Base-by-base conservation (phyloP, 2,888 invertebrate species). In the Hybos culiciformis region DNA sequence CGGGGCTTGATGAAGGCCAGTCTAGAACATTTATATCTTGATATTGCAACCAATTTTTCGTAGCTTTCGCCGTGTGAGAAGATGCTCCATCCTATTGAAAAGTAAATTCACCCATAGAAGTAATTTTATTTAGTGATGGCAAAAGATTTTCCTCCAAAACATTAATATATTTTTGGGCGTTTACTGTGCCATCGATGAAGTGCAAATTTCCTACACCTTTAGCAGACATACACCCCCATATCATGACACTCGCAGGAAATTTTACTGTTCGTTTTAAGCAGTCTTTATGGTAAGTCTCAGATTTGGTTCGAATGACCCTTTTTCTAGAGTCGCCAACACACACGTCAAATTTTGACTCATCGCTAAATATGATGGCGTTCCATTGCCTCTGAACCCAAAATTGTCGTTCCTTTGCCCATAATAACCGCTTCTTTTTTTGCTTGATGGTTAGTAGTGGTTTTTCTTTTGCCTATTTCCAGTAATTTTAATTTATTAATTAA, bases 201-300 rank as follows among this genome's bases (percentile, higher is more conserved):
- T n/a, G n/a, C n/a, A 29, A 4, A 29, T 29, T 29, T n/a, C 29
- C 29, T 4, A 29, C 5, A 29, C 29, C n/a, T 29, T 29, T 6
- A 4, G 20, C 9, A 18, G 46, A 46, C 14, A 40, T 29, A n/a
- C 38, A 46, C 26, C 31, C 40, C 44, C 42, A 42, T 7, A 44
- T 26, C 44, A 44, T 42, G 15, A 42, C 15, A 14, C 44, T 39
- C 29, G 36, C 44, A 24, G 40, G 37, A 34, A 44, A 46, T 39
- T 46, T 46, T n/a, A 46, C 44, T n/a, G 41, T 44, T 9, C 36
- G 34, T 23, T 41, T 41, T 23, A 43, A 18, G 26, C 43, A 44
- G 24, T 44, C 46, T 23, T 20, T 39, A 23, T 44, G 39, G 15
- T 44, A 47, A 18, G 39, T 33, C 23, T 40, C 34, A 3, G 5